These are phyloP conservation scores for Clunio marinus DNA, from an alignment of 2,888 invertebrate genomes.

Conservation along the genomic window DNA sequence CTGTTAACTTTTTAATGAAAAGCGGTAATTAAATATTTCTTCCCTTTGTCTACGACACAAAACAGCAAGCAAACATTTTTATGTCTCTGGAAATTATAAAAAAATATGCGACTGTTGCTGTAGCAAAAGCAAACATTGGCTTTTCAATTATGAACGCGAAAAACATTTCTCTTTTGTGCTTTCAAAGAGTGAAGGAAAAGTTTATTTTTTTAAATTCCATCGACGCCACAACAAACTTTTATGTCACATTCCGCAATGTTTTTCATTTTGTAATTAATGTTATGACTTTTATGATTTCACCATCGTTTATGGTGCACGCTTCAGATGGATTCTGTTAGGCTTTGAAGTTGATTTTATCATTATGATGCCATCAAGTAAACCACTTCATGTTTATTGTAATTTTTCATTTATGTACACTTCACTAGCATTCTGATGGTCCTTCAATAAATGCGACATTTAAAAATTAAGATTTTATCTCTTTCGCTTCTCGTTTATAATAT, in stretches of 20 bases:
- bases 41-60: constrained; percentile 12
- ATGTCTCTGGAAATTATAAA: constrained; percentile 32
- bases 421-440: constrained; percentile 33
- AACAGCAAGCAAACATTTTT: constrained; percentile 5
- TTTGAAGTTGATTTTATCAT: constrained; percentile 36
- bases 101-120: too few species aligned
- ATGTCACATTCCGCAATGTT: constrained; percentile 25
- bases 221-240: constrained; percentile 1
- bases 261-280: constrained; percentile 33
- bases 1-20: constrained; percentile 31
- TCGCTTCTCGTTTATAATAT: not conserved
- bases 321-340: not conserved
- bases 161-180: not conserved
- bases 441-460: constrained; percentile 32
- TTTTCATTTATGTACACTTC: constrained; percentile 29
- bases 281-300: constrained; percentile 35
- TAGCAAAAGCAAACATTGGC: constrained; percentile 8
- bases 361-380: constrained; percentile 7
- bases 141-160: constrained; percentile 9
- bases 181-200: not conserved
- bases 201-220: not conserved
- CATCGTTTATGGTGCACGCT: constrained; percentile 23
- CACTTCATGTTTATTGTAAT: constrained; percentile 11
- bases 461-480: not conserved
- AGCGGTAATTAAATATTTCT: constrained; percentile 36